phyloP scores from a whole-genome alignment of 2,888 invertebrate species.

The Tenthredo amoena region DNA sequence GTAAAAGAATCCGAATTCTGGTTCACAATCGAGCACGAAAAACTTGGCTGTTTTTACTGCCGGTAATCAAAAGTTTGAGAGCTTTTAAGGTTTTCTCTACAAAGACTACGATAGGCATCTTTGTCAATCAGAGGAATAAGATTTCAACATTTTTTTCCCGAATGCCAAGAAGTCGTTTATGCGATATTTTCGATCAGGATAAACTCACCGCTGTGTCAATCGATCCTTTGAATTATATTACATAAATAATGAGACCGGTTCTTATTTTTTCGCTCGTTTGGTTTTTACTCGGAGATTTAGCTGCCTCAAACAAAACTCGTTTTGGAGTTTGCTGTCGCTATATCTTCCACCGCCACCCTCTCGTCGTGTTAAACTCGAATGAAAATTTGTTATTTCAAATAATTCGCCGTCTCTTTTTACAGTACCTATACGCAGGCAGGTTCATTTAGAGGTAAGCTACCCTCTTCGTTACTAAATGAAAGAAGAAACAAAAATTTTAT shows the following conservation, averaged over 20 bases:
- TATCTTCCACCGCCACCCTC: background rate
- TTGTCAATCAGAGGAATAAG: background rate
- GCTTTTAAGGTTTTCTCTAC: background rate
- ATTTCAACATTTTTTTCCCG: background rate
- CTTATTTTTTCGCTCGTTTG: background rate
- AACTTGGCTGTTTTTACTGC: slow-evolving; percentile 17
- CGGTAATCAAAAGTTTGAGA: background rate
- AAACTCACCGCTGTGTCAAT: background rate
- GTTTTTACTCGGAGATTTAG: background rate
- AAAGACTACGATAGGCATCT: background rate
- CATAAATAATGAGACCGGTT: background rate
- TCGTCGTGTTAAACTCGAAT: background rate
- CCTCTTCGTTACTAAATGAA: background rate
- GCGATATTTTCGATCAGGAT: background rate
- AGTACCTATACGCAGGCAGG: background rate
- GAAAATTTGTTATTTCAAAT: background rate
- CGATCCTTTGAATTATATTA: background rate
- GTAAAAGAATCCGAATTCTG: slow-evolving; percentile 16
- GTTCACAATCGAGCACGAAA: background rate
- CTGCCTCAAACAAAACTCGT: background rate
- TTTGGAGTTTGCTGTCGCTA: background rate
- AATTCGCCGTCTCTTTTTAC: background rate
- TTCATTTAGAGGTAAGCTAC: background rate
- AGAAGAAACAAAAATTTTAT: background rate
- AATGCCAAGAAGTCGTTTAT: background rate